Evolutionary conservation across 2,797 vertebrate species (phyloP).

Genomic region (Mormyrus proboscirostris): DNA sequence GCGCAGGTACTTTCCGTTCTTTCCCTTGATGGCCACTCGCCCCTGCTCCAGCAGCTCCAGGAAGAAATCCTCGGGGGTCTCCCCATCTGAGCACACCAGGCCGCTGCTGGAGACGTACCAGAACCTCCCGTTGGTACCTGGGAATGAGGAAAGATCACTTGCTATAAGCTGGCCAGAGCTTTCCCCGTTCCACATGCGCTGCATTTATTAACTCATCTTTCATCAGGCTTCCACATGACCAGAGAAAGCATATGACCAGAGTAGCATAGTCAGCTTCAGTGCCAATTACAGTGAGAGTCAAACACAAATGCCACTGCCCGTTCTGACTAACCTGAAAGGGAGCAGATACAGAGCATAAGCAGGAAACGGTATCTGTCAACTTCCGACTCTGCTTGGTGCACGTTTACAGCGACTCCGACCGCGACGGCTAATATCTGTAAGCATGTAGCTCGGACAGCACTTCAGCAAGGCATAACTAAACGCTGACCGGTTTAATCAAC

Average conservation of each 20-base stretch:
- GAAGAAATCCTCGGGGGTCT: conserved; percentile 80
- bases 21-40: conserved; percentile 79
- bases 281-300: not conserved
- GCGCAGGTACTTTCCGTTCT: conserved; percentile 78
- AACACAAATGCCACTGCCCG: not conserved
- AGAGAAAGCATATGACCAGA: not conserved
- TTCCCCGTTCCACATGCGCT: not conserved
- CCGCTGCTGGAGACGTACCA: conserved; percentile 83
- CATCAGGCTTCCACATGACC: not conserved
- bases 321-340: not conserved
- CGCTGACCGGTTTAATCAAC: not conserved
- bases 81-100: conserved; percentile 81
- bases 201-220: not conserved
- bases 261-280: not conserved
- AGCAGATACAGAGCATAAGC: not conserved
- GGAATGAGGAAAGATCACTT: conserved; percentile 7
- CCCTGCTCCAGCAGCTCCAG: conserved; percentile 82
- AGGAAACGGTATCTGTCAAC: not conserved
- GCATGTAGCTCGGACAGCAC: not conserved
- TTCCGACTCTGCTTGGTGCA: not conserved
- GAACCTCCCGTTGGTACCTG: conserved; percentile 76
- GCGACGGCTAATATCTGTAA: not conserved
- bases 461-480: not conserved
- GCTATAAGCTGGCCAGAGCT: not conserved
- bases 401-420: too few relatives aligned